Evolutionary conservation across 1,140 invertebrate species (phyloP).

Genomic region (Rhagoletis pomonella): DNA sequence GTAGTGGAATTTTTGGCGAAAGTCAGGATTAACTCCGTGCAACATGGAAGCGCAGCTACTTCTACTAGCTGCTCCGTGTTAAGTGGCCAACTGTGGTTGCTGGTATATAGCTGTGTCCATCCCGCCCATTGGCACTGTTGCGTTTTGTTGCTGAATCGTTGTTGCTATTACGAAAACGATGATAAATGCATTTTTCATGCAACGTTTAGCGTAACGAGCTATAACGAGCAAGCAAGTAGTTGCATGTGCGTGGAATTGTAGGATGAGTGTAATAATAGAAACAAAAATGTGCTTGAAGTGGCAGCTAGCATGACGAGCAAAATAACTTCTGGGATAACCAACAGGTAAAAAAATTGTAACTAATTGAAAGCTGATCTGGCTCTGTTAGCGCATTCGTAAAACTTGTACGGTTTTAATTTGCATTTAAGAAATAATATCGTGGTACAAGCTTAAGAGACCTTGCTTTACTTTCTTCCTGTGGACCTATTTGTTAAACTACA

Average conservation of each 20-base stretch:
- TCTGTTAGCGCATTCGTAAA: background rate
- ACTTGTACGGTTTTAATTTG: background rate
- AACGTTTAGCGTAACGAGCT: constrained; percentile 51
- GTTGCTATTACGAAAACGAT: constrained; percentile 4
- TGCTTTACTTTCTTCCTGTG: too few relatives aligned
- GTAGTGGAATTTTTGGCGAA: constrained; percentile 1
- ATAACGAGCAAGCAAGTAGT: constrained; percentile 4
- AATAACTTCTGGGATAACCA: background rate
- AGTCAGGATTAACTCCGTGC: background rate
- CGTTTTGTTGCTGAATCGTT: background rate
- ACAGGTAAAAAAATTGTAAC: constrained; percentile 14
- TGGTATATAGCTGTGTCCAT: background rate
- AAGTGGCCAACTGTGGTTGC: constrained; percentile 24
- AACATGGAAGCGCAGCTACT: too few relatives aligned
- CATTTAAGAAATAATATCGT: background rate
- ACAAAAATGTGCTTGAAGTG: background rate
- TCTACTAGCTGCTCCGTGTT: background rate
- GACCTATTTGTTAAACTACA: too few relatives aligned
- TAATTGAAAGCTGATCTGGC: background rate
- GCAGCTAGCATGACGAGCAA: background rate
- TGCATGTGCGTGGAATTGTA: background rate
- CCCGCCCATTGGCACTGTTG: background rate
- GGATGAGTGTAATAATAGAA: background rate
- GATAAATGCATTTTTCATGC: constrained; percentile 52
- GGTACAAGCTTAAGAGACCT: too few relatives aligned